Percentiles rank a stretch among this genome's conserved stretches.
Conservation (phyloP, 2,888 invertebrate genomes). For the Lepidochitona cinerea region DNA sequence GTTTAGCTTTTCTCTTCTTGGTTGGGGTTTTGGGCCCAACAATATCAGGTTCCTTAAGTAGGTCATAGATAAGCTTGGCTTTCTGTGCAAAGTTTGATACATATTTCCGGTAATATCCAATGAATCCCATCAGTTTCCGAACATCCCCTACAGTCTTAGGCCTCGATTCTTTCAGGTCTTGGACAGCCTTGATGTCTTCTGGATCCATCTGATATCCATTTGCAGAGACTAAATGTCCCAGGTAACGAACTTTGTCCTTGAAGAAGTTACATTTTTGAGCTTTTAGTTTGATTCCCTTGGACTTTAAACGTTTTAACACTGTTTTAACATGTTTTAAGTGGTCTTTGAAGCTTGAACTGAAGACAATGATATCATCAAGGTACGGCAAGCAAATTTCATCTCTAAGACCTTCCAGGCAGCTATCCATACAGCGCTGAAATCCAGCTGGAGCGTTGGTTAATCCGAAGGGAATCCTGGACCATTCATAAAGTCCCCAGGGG, state of each 20-base stretch:
- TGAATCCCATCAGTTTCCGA: conserved; percentile 1
- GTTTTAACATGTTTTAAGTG: too few species aligned
- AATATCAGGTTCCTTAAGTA: neutral
- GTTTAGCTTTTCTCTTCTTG: neutral
- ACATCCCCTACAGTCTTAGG: conserved; percentile 6
- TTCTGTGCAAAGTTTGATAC: neutral
- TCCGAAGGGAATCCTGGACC: conserved; percentile 24
- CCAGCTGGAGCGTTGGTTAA: conserved; percentile 22
- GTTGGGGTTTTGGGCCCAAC: neutral
- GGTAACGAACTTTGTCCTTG: too few species aligned
- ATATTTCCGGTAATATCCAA: conserved; percentile 1
- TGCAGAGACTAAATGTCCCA: conserved; percentile 3
- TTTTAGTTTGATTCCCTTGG: neutral
- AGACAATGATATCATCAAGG: too few species aligned
- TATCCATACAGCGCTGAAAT: conserved; percentile 13
- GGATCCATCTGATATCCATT: conserved; percentile 12
- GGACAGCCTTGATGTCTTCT: neutral
- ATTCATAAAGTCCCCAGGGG: conserved; percentile 26
- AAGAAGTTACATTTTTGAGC: neutral
- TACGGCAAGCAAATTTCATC: conserved; percentile 13
- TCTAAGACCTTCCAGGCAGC: conserved; percentile 6
- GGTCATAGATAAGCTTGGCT: conserved; percentile 10
- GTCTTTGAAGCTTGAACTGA: too few species aligned
- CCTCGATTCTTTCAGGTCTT: neutral
- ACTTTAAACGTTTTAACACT: neutral